Percentiles rank a stretch among this genome's conserved stretches.
phyloP scores from a whole-genome alignment of 2,888 invertebrate genomes.

The Xestia c-nigrum region DNA sequence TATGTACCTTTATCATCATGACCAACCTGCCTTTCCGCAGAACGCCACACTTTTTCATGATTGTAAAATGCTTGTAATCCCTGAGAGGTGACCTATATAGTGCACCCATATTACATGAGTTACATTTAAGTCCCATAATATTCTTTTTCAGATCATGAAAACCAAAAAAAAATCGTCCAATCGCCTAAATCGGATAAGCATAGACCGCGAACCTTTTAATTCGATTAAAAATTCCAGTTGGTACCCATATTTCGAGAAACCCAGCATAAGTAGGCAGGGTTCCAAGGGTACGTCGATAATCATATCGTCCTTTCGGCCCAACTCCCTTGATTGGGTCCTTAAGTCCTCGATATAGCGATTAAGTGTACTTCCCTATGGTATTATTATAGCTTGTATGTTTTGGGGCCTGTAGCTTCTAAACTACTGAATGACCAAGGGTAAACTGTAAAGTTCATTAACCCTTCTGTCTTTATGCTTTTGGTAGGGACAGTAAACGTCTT shows the following conservation, averaged over 20 bases:
- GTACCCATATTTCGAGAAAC: conserved; percentile 10
- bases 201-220: neutral
- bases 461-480: neutral
- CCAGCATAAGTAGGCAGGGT: conserved; percentile 11
- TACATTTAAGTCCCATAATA: neutral
- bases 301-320: conserved; percentile 59
- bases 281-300: conserved; percentile 55
- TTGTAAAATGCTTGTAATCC: no score
- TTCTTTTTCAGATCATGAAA: neutral
- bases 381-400: conserved; percentile 37
- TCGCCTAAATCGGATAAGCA: neutral
- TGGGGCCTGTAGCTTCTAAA: conserved; percentile 3
- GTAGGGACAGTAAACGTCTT: neutral
- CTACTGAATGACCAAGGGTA: neutral
- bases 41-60: no score
- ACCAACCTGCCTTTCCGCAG: no score
- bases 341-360: conserved; percentile 65
- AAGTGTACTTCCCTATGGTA: conserved; percentile 55
- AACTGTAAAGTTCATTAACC: neutral
- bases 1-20: no score
- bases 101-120: neutral
- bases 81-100: neutral
- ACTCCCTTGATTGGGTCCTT: conserved; percentile 68
- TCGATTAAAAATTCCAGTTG: conserved; percentile 16
- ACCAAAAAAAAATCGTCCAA: neutral